Evolutionary conservation across 1,140 invertebrate genomes (phyloP).

Genomic region (Drosophila arizonae): DNA sequence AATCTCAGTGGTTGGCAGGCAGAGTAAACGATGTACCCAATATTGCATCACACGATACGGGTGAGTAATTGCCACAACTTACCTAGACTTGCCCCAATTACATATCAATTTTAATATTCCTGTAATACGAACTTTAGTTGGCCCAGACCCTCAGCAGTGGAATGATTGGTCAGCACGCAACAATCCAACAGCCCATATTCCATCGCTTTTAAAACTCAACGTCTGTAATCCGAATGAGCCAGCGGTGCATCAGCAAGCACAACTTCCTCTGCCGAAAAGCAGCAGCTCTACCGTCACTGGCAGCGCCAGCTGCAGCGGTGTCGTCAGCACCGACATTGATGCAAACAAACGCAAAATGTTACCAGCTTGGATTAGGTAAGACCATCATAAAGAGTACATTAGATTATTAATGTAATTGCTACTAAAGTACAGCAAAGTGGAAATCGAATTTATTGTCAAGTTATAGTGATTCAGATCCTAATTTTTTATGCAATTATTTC

Average conservation of each 20-base stretch:
- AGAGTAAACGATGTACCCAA: constrained; percentile 8
- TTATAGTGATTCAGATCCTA: no score
- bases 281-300: constrained; percentile 13
- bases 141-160: constrained; percentile 47
- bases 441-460: no score
- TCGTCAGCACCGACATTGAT: constrained; percentile 85
- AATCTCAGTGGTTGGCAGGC: constrained; percentile 54
- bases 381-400: background rate
- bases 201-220: constrained; percentile 73
- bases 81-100: no score
- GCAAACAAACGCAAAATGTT: constrained; percentile 94
- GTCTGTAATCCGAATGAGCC: constrained; percentile 75
- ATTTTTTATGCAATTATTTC: no score
- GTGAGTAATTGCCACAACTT: constrained; percentile 20
- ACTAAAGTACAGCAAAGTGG: no score
- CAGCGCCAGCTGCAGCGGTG: constrained; percentile 2
- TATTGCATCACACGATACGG: constrained; percentile 18
- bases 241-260: constrained; percentile 21
- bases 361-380: constrained; percentile 93
- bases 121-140: background rate
- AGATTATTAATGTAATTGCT: no score
- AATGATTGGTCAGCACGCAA: constrained; percentile 43
- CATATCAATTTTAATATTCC: background rate
- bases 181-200: constrained; percentile 76
- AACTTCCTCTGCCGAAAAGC: constrained; percentile 15